Percentiles rank a stretch among this genome's conserved stretches.
phyloP scores from a whole-genome alignment of 2,797 vertebrate genomes.

The Pseudochirops corinnae region DNA sequence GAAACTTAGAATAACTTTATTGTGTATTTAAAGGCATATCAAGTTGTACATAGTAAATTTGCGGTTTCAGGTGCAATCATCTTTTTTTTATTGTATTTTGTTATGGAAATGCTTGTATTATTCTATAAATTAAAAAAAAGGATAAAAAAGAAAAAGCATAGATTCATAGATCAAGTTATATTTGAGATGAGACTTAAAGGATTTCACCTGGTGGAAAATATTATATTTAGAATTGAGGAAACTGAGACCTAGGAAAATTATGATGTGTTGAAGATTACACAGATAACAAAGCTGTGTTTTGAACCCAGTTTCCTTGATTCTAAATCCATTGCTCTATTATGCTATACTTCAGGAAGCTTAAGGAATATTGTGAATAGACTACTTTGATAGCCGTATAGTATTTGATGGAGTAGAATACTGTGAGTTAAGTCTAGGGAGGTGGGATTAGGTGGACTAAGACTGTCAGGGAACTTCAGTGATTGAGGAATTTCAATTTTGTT shows the following conservation, averaged over 20 bases:
- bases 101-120: too few species aligned
- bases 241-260: neutral
- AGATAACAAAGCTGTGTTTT: neutral
- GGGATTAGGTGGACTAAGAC: neutral
- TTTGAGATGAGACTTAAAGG: neutral
- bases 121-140: too few species aligned
- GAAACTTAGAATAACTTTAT: neutral
- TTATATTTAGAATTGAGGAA: neutral
- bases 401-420: neutral
- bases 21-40: too few species aligned
- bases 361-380: neutral
- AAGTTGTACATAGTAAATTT: too few species aligned
- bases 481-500: neutral
- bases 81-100: too few species aligned
- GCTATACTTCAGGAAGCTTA: neutral
- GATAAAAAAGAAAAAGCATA: neutral
- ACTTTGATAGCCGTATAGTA: neutral
- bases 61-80: too few species aligned
- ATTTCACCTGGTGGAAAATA: neutral
- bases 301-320: neutral
- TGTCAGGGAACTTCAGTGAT: neutral
- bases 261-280: neutral
- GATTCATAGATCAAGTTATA: neutral
- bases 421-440: neutral
- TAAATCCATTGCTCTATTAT: neutral